Conservation (phyloP, 2,797 vertebrate genomes). For the Paramormyrops hopkinsi region DNA sequence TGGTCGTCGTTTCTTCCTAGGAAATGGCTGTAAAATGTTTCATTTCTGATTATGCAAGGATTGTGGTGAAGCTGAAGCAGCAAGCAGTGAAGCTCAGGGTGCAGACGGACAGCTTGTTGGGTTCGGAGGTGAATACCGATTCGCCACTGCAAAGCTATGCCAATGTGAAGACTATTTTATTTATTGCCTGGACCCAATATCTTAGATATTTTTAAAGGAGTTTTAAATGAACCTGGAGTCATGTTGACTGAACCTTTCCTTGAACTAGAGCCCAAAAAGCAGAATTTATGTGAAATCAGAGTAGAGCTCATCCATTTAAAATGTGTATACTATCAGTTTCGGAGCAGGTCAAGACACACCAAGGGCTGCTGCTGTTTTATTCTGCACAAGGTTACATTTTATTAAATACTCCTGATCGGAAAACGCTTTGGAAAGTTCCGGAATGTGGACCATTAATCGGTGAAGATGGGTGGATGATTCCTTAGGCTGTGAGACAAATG, state of each 20-base stretch:
- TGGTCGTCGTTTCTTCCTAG: constrained; percentile 9
- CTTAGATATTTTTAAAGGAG: constrained; percentile 8
- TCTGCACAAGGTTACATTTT: not conserved
- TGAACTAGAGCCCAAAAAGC: not conserved
- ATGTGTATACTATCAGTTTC: not conserved
- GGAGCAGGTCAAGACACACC: not conserved
- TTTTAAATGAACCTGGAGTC: not conserved
- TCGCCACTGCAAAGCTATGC: not conserved
- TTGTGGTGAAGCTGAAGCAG: not conserved
- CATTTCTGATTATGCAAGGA: constrained; percentile 19
- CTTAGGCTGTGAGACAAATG: not conserved
- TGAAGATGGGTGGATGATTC: not conserved
- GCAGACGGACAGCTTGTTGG: not conserved
- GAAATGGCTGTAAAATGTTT: not conserved
- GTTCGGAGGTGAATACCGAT: not conserved
- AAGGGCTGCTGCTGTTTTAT: not conserved
- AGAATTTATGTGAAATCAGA: not conserved
- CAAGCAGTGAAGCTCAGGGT: not conserved
- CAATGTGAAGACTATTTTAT: not conserved
- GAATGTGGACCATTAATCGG: not conserved
- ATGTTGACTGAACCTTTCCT: not conserved
- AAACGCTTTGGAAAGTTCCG: not conserved
- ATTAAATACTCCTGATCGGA: not conserved
- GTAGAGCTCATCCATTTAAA: not conserved
- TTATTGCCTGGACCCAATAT: constrained; percentile 10